Conservation (phyloP, 1,140 invertebrate genomes). For the Orussus abietinus region DNA sequence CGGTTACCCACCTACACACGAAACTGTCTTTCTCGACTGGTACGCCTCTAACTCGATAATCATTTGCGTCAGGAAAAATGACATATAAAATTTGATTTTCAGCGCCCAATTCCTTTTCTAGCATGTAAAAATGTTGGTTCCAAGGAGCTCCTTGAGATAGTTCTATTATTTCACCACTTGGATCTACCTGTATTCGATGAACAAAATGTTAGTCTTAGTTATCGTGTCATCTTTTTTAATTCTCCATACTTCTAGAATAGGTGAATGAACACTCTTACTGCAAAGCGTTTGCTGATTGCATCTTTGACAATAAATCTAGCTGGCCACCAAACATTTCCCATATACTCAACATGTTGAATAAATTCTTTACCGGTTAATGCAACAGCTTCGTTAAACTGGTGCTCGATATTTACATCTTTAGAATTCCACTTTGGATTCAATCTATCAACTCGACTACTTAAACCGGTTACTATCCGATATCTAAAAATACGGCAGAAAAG, state of each 20-base stretch:
- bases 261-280: conserved; percentile 35
- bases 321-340: conserved; percentile 75
- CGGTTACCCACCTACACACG: conserved; percentile 76
- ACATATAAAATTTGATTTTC: conserved; percentile 70
- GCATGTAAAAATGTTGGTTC: conserved; percentile 80
- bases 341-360: conserved; percentile 65
- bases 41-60: conserved; percentile 80
- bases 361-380: conserved; percentile 80
- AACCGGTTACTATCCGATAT: conserved; percentile 76
- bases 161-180: conserved; percentile 75
- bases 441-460: conserved; percentile 66
- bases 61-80: conserved; percentile 64
- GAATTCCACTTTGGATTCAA: conserved; percentile 90
- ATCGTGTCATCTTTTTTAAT: conserved; percentile 4
- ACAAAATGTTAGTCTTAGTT: conserved; percentile 7
- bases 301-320: conserved; percentile 71
- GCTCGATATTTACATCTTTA: conserved; percentile 54
- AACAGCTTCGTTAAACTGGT: conserved; percentile 73
- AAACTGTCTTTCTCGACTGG: conserved; percentile 72
- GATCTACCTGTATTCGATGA: conserved; percentile 57
- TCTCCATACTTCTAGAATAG: background rate
- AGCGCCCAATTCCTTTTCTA: conserved; percentile 75
- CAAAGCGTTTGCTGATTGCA: conserved; percentile 66
- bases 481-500: no score
- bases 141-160: conserved; percentile 73